A percentile compares a stretch with the other conserved stretches of the same genome.
phyloP scores from a whole-genome alignment of 2,113 vertebrate genomes.

The Acrocephalus kingi region DNA sequence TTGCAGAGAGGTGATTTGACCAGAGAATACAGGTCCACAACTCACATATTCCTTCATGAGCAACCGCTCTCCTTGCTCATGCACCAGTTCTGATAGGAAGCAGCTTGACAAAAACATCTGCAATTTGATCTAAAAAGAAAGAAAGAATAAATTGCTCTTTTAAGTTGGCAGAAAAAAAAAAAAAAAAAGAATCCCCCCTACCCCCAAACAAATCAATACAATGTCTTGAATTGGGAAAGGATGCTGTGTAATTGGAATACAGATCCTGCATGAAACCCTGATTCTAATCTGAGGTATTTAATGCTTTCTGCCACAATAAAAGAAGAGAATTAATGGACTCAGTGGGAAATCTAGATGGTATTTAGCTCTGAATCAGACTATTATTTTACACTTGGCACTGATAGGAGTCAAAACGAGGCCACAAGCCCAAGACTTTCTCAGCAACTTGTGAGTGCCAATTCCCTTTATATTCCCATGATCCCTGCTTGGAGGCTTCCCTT shows the following conservation, averaged over 20 bases:
- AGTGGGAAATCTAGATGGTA: slow-evolving; percentile 53
- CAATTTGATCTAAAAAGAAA: not conserved
- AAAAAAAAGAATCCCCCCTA: not conserved
- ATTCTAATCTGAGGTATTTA: slow-evolving; percentile 23
- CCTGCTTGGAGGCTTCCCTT: slow-evolving; percentile 11
- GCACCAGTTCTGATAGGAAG: not conserved
- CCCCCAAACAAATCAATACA: not conserved
- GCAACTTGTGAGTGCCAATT: not conserved
- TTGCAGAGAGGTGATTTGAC: not conserved
- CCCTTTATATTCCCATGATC: not conserved
- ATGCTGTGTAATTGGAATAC: slow-evolving; percentile 28
- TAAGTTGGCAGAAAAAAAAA: not conserved
- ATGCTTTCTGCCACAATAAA: slow-evolving; percentile 27
- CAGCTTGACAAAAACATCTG: not conserved
- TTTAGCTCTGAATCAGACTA: slow-evolving; percentile 55
- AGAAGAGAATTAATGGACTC: slow-evolving; percentile 44
- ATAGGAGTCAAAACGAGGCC: slow-evolving; percentile 53
- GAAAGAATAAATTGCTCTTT: not conserved
- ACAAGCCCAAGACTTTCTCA: slow-evolving; percentile 19
- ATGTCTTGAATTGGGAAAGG: not conserved
- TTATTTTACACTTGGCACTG: slow-evolving; percentile 59
- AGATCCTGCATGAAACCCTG: not conserved
- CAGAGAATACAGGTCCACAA: not conserved
- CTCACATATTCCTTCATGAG: not conserved
- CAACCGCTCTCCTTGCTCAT: not conserved